Evolutionary conservation across 2,888 invertebrate species (phyloP), one percentile per base, ranked within the genome.

Genomic region (Volucella bombylans): DNA sequence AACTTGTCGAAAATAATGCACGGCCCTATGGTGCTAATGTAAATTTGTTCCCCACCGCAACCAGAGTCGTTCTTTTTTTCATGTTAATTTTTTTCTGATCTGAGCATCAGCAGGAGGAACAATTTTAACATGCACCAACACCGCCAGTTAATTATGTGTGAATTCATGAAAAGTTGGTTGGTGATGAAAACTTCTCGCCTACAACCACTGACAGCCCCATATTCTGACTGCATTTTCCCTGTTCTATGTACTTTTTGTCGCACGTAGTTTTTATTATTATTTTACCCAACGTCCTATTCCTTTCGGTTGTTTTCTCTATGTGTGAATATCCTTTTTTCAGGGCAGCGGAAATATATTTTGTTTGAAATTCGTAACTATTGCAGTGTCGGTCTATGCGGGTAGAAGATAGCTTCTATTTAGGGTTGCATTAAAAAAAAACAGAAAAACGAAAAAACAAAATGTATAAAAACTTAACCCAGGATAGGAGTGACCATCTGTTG

Each of bases 61-160:
- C 18, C 8, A n/a, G 38, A 12, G 38, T 8, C 15, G 59, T 31
- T 43, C 9, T 43, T n/a, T 47, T 39, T 55, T 15, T 55, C 18
- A 15, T 41, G 62, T 77, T 38, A 59, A 15, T 61, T 59, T 79
- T 68, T 68, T 23, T 45, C 54, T 43, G 50, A 59, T 76, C 73
- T 47, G 39, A 71, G 59, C 61, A 62, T 79, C 41, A 59, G 64
- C 39, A 52, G 54, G 68, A 57, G 68, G 57, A 68, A 73, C 73
- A 73, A 79, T 57, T 64, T 64, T 67, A 68, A 71, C 71, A 69
- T 67, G 61, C 69, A 74, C 86, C 79, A 76, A 57, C 77, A 55
- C 50, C 50, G 45, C 79, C 82, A 82, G 78, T 86, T 83, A 86
- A 80, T 86, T 82, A 86, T 79, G 82, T 82, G 86, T 78, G 83